These are phyloP conservation scores for Archilochus colubris DNA, from an alignment of 2,113 vertebrate genomes.

Conservation along the genomic window DNA sequence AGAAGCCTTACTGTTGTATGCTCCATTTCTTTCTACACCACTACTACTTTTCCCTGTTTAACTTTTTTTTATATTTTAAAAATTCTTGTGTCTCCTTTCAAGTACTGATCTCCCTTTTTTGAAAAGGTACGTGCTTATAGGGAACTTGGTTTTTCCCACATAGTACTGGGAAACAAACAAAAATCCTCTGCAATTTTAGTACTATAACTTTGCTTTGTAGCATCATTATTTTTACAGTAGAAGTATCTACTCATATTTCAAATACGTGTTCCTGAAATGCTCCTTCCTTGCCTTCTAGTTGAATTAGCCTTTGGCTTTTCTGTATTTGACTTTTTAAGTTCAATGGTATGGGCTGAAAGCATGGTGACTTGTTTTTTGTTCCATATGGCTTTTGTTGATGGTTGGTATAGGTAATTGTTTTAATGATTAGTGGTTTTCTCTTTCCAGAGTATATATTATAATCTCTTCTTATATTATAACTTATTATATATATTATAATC, in stretches of 20 bases:
- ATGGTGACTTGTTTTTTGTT: not conserved
- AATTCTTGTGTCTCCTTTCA: not conserved
- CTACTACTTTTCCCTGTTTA: not conserved
- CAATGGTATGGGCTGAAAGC: not conserved
- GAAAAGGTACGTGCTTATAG: not conserved
- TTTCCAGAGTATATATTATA: not conserved
- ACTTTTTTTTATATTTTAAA: not conserved
- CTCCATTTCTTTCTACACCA: not conserved
- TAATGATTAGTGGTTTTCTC: not conserved
- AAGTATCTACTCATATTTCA: not conserved
- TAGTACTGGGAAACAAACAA: not conserved
- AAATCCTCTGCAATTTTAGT: not conserved
- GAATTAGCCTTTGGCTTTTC: not conserved
- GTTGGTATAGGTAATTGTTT: not conserved
- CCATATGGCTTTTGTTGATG: not conserved
- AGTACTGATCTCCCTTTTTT: fast-evolving
- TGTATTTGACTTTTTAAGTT: not conserved
- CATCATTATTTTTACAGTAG: not conserved
- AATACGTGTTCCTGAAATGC: fast-evolving
- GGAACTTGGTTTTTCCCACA: not conserved
- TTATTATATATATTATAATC: too few species aligned
- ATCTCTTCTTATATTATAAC: too few species aligned
- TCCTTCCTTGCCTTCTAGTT: not conserved
- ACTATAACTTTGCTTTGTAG: not conserved
- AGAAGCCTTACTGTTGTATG: not conserved